Conservation (phyloP, 2,797 vertebrate species). For the Eulemur coronatus region DNA sequence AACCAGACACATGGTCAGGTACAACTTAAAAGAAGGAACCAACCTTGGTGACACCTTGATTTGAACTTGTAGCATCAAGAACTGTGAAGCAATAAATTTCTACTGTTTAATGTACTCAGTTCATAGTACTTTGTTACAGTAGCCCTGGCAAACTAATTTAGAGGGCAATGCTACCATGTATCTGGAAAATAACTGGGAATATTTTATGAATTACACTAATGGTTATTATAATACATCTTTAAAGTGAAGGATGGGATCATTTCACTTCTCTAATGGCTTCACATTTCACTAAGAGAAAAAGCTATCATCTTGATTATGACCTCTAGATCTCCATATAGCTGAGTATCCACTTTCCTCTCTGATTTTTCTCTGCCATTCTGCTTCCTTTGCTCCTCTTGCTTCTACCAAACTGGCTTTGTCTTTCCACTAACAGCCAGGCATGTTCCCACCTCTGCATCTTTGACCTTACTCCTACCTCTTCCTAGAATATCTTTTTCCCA, state of each 20-base stretch:
- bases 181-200: background rate
- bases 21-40: background rate
- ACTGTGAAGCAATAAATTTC: background rate
- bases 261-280: background rate
- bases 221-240: background rate
- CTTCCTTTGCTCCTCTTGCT: background rate
- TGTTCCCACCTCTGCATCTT: background rate
- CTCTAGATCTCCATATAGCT: background rate
- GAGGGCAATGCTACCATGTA: background rate
- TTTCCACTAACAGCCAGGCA: background rate
- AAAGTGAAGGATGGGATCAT: background rate
- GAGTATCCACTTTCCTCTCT: background rate
- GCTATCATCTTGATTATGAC: background rate
- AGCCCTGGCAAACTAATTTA: background rate
- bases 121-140: background rate
- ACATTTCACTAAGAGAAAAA: background rate
- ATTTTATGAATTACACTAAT: background rate
- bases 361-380: background rate
- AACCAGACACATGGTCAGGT: background rate
- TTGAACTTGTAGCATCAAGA: background rate
- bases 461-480: background rate
- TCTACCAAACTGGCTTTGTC: background rate
- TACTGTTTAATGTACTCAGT: background rate
- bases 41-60: background rate
- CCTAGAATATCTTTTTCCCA: background rate